A percentile compares a stretch with the other conserved stretches of the same genome.
phyloP scores from a whole-genome alignment of 2,113 vertebrate genomes.

The Grantiella picta region DNA sequence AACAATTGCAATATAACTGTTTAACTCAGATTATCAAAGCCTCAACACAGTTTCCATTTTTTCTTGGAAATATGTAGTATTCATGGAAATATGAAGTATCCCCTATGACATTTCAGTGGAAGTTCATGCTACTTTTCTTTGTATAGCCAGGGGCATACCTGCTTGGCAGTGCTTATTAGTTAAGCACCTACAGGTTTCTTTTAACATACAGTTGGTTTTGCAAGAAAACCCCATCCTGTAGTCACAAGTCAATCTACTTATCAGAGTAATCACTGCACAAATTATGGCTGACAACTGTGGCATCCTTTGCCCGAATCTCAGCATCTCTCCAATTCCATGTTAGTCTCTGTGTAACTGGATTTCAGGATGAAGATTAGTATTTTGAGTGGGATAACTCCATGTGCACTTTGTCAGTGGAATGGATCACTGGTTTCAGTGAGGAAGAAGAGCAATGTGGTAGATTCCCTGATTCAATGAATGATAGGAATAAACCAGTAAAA shows the following conservation, averaged over 20 bases:
- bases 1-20: neutral
- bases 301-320: neutral
- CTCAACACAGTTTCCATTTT: neutral
- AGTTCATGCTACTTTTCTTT: neutral
- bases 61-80: neutral
- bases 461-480: neutral
- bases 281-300: neutral
- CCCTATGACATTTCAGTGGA: neutral
- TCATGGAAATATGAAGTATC: neutral
- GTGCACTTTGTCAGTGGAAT: neutral
- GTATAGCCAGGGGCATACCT: fast-evolving
- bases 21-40: neutral
- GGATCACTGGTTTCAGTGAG: neutral
- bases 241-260: neutral
- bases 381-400: neutral
- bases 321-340: neutral
- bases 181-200: neutral
- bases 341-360: neutral
- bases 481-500: neutral
- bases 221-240: neutral
- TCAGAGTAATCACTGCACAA: neutral
- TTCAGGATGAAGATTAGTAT: neutral
- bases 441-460: neutral
- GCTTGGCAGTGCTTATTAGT: neutral
- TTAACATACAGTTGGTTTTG: neutral